phyloP scores from a whole-genome alignment of 2,888 invertebrate species.

The Andrena marginata region DNA sequence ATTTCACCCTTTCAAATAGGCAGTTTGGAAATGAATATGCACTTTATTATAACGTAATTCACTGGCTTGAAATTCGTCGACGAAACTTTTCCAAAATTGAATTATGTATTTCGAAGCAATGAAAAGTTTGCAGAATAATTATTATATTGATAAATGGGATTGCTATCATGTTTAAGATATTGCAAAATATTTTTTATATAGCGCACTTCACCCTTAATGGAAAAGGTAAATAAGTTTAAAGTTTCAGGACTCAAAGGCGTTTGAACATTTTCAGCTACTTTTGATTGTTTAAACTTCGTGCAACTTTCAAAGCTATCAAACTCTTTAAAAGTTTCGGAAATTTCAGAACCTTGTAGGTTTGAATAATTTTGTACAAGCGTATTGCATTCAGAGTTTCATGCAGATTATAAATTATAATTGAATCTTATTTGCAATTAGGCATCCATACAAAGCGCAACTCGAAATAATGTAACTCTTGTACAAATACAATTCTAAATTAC shows the following conservation, averaged over 20 bases:
- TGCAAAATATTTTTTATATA: neutral
- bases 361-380: neutral
- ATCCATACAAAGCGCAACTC: neutral
- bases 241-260: neutral
- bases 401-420: neutral
- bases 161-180: neutral
- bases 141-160: no score
- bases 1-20: no score
- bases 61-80: no score
- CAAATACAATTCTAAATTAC: no score
- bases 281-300: neutral
- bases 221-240: constrained; percentile 7
- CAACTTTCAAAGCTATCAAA: constrained; percentile 13
- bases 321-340: constrained; percentile 3
- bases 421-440: neutral
- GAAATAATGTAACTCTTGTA: neutral
- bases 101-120: no score
- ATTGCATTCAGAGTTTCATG: neutral
- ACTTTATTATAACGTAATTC: no score
- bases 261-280: neutral
- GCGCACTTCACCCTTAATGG: neutral
- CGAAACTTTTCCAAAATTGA: no score
- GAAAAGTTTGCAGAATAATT: no score
- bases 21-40: no score
- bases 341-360: neutral